Percentiles rank a stretch among this genome's conserved stretches.
Conservation (phyloP, 2,113 vertebrate species). For the Rhizomys pruinosus region DNA sequence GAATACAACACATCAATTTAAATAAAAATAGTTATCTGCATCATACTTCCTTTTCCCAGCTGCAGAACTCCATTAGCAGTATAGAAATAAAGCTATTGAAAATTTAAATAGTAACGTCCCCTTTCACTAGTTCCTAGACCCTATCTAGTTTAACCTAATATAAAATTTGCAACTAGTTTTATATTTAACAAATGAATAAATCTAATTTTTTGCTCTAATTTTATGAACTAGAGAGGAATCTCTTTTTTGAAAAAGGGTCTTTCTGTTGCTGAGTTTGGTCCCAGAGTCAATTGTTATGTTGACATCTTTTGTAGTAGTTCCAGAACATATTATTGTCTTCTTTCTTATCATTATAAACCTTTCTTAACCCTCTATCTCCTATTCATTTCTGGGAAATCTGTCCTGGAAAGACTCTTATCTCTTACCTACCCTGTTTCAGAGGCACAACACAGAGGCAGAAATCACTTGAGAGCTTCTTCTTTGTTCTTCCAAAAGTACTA, state of each 20-base stretch:
- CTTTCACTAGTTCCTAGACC: neutral
- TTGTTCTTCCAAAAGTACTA: neutral
- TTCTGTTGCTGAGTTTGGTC: neutral
- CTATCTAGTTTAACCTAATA: slow-evolving; percentile 29
- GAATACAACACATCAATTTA: slow-evolving; percentile 80
- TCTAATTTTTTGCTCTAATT: neutral
- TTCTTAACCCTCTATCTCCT: neutral
- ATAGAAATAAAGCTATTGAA: slow-evolving; percentile 77
- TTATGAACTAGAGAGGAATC: neutral
- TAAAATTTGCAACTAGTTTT: slow-evolving; percentile 15
- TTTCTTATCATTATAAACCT: neutral
- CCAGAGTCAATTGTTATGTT: neutral
- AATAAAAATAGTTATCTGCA: slow-evolving; percentile 82
- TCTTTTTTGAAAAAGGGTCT: neutral
- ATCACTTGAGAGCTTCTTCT: neutral
- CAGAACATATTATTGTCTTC: neutral
- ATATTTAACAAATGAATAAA: slow-evolving; percentile 51
- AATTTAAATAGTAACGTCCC: slow-evolving; percentile 69
- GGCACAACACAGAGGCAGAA: neutral
- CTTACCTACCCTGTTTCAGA: neutral
- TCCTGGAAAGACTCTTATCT: neutral
- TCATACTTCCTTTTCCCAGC: slow-evolving; percentile 72
- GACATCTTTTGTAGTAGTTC: neutral
- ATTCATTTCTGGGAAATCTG: neutral
- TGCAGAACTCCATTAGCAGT: slow-evolving; percentile 66